Evolutionary conservation across 2,113 vertebrate genomes (phyloP).

Genomic region (Pelodiscus sinensis): DNA sequence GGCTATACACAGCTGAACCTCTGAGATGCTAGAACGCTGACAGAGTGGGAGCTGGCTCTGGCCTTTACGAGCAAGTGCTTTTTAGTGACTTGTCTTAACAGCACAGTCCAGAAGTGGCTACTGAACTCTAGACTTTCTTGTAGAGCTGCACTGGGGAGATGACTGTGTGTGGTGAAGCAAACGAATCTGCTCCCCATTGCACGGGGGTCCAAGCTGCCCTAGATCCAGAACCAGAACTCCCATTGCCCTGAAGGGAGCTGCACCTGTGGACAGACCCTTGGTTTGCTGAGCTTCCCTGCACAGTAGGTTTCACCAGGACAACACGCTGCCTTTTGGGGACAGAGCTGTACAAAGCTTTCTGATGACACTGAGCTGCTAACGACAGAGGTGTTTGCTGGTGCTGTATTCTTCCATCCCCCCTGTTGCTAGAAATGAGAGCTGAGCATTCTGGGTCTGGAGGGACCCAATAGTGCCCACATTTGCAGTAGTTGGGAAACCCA

Average conservation of each 20-base stretch:
- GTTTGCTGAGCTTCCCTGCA: neutral
- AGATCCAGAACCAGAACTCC: neutral
- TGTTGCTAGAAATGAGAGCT: neutral
- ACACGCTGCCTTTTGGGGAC: neutral
- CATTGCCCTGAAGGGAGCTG: slow-evolving; percentile 37
- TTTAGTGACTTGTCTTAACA: slow-evolving; percentile 66
- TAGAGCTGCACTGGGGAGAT: slow-evolving; percentile 66
- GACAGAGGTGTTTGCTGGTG: neutral
- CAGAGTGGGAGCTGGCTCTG: slow-evolving; percentile 47
- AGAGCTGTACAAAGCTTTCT: neutral
- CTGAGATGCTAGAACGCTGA: neutral
- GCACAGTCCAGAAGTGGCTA: slow-evolving; percentile 63
- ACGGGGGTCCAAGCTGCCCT: slow-evolving; percentile 28
- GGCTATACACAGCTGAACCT: slow-evolving; percentile 41
- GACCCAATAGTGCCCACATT: neutral
- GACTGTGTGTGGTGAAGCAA: slow-evolving; percentile 61
- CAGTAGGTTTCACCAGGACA: neutral
- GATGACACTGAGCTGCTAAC: neutral
- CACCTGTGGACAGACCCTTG: slow-evolving; percentile 5
- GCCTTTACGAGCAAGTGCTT: slow-evolving; percentile 66
- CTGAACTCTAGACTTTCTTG: slow-evolving; percentile 74
- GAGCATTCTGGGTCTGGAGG: neutral
- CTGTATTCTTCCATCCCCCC: neutral
- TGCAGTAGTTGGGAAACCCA: neutral
- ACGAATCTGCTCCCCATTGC: slow-evolving; percentile 58